Evolutionary conservation across 2,113 vertebrate species (phyloP), one percentile per base, ranked within the genome.

Genomic region (Gavia stellata): DNA sequence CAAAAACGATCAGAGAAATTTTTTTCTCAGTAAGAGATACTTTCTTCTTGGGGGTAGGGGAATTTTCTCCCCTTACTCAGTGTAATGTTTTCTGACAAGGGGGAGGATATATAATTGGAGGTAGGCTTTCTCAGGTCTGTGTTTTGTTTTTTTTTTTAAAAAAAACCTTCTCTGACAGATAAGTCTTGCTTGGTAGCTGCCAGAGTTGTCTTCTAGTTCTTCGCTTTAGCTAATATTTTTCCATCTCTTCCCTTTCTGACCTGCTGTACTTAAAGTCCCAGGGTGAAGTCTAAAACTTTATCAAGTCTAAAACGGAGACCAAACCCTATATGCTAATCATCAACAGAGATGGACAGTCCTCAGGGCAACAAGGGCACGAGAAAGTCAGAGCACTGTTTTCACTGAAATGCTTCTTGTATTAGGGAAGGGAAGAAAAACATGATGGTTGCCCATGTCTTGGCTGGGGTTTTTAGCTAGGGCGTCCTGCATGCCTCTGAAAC

Each of bases 401-500:
- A 85, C 42, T 68, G 23, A 95, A 92, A 75, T 58, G 23, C 36
- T 82, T 53, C 70, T 66, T 85, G 10, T 63, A 7, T 42, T 56
- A 79, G 25, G 23, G 44, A 65, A 88, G 45, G 74, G 74, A 90
- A 90, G 47, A 50, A 94, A 96, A 92, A 70, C 67, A 82, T 4
- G 34, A 45, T 52, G 53, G 16, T 75, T 93, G 49, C 52, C 84
- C 29, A 7, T 53, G n/a, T 58, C 78, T 94, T 95, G 81, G 53
- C 89, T 87, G 36, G 5, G 19, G 6, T 86, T 93, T 93, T 88
- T 53, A 91, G 36, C 50, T 85, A 49, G 70, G 38, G 55, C 70
- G n/a, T 89, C 63, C 68, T 89, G 72, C 45, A 47, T 74, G 59
- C 67, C 61, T 88, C 91, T 95, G 78, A 91, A 95, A 96, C 58